These are phyloP conservation scores for Kryptopterus vitreolus DNA, from an alignment of 2,797 vertebrate species.

Conservation along the genomic window DNA sequence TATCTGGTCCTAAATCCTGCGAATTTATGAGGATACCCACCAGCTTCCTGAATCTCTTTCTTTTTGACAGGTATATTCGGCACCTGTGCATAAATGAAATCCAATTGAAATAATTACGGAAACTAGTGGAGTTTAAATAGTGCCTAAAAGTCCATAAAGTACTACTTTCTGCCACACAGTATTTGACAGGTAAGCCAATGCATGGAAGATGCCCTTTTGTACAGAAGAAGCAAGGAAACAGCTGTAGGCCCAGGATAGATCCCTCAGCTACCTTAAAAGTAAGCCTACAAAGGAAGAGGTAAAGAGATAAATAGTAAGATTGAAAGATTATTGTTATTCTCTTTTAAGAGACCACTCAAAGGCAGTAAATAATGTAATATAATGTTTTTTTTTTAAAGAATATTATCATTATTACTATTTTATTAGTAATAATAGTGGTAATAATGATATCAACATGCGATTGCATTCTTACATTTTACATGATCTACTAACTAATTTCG, in stretches of 20 bases:
- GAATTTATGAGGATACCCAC: not conserved
- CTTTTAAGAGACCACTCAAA: not conserved
- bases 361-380: not conserved
- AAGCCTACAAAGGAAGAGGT: not conserved
- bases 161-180: not conserved
- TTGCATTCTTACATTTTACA: not conserved
- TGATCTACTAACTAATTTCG: not conserved
- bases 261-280: not conserved
- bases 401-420: too few relatives aligned
- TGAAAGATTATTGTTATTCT: not conserved
- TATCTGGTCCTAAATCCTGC: not conserved
- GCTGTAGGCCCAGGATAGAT: not conserved
- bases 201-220: not conserved
- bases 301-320: not conserved
- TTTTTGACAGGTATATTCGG: not conserved
- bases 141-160: not conserved
- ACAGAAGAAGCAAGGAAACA: not conserved
- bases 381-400: too few relatives aligned
- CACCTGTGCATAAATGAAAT: not conserved
- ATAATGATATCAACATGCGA: too few relatives aligned
- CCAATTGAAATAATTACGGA: not conserved
- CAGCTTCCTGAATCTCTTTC: not conserved
- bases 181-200: not conserved
- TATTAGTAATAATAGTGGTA: too few relatives aligned
- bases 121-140: too few relatives aligned